Base-by-base conservation (phyloP, 2,113 vertebrate species). In the Pygoscelis adeliae region DNA sequence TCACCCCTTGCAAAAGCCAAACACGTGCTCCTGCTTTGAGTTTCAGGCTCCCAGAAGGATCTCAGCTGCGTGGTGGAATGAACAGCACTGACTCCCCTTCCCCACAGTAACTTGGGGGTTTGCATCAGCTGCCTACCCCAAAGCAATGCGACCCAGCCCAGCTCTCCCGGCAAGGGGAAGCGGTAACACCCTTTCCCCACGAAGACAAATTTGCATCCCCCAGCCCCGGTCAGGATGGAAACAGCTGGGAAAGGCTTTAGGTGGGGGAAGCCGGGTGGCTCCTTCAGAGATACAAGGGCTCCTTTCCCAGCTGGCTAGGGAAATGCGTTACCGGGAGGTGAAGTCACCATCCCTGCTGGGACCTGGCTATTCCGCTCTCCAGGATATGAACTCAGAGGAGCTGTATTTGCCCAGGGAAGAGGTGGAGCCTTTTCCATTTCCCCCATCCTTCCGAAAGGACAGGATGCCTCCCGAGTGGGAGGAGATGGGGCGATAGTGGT, bases 401-500 rank as follows among this genome's bases (percentile, higher is more conserved):
- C 61, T 96, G 72, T 97, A 97, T 97, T 97, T 97, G 96, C 88
- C 79, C 73, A 97, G 96, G 97, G 96, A 97, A 97, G 93, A 98
- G 97, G 97, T 96, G 97, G 97, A 90, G 94, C 87, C 87, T 97
- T 97, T 97, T 97, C 93, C 95, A 95, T 97, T 98, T 98, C 97
- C 97, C 96, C 84, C 94, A 97, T 97, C 97, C 97, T 98, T 97
- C 97, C 95, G 97, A 97, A 98, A 97, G 95, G 97, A 97, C 95
- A 96, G 95, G 95, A 97, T 40, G 42, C 93, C 94, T 97, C 92
- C 97, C 0, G 72, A 85, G 95, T 36, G 89, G 96, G 95, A 96
- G 92, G 96, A 97, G 96, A 98, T 96, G 92, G 46, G 82, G 89
- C 2, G 96, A 97, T 97, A 97, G 81, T 38, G 0, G 36, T 4